Percentiles rank a stretch among this genome's conserved stretches.
These are phyloP conservation scores for Diglossa cyanea DNA, from an alignment of 2,797 vertebrate species.

Conservation along the genomic window DNA sequence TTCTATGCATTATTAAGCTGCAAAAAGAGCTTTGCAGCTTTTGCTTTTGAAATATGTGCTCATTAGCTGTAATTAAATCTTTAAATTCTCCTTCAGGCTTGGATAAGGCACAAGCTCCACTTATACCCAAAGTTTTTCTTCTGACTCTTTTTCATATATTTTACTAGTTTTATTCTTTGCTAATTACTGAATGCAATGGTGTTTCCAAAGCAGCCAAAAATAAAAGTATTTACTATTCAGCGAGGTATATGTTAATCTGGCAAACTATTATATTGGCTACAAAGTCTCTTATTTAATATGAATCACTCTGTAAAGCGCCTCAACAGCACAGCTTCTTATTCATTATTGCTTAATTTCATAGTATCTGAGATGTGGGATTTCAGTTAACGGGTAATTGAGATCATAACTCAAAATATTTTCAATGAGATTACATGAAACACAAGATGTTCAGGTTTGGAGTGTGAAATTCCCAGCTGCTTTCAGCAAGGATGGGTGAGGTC, in stretches of 20 bases:
- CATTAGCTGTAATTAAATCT: constrained; percentile 69
- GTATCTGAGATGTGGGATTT: constrained; percentile 46
- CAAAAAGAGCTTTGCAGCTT: constrained; percentile 32
- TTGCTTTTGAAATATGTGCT: constrained; percentile 48
- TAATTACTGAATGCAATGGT: constrained; percentile 23
- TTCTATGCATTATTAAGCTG: constrained; percentile 41
- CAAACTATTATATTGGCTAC: constrained; percentile 39
- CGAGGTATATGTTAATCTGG: constrained; percentile 48
- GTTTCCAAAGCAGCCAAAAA: constrained; percentile 37
- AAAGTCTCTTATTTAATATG: constrained; percentile 50
- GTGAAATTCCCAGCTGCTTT: not conserved
- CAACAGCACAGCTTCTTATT: constrained; percentile 59
- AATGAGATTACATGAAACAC: constrained; percentile 16
- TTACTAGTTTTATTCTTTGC: constrained; percentile 3
- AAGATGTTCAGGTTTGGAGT: constrained; percentile 40
- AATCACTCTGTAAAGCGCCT: constrained; percentile 31
- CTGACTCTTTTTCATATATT: not conserved
- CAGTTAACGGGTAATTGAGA: constrained; percentile 28
- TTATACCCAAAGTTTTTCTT: not conserved
- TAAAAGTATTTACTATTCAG: constrained; percentile 51
- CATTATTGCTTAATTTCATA: constrained; percentile 57
- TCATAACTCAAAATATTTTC: constrained; percentile 64
- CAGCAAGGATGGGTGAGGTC: not conserved
- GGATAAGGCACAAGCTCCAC: constrained; percentile 9
- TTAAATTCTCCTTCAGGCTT: constrained; percentile 62